Base-by-base conservation (phyloP, 2,797 vertebrate species). In the Luscinia luscinia region DNA sequence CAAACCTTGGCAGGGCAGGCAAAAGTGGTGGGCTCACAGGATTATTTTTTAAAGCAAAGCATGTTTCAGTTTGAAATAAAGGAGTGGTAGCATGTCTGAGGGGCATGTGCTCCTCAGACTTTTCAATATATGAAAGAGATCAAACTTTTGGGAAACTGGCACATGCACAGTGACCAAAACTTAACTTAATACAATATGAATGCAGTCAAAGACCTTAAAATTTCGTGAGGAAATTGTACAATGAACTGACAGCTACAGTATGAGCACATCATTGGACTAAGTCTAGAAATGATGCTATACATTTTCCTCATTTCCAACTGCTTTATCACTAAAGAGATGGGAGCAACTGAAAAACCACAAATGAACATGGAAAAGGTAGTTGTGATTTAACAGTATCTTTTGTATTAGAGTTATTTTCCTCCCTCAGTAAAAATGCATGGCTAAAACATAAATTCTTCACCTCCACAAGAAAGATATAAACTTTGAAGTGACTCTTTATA, bases 361-460 rank as follows among this genome's bases (percentile, higher is more conserved):
- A 49, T 9, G 34, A 85, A 59, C n/a, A 46, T 10, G 75, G 45
- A 45, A 89, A 67, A 85, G 12, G 6, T 73, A 89, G 34, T 28
- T 77, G 51, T 67, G 51, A 89, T 87, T 92, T 87, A 78, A 69
- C 23, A 34, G 11, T 76, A 49, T 63, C 43, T 89, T 91, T 82
- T 85, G 57, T 89, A 17, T 75, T 74, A 72, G 19, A 34, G 76
- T 67, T 89, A 48, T 89, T 83, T 92, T 80, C 28, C 23, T 90
- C 68, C 43, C 58, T 66, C 30, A 55, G 93, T 72, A 94, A 77
- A 90, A 67, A 61, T 72, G 15, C 34, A 9, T 46, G 64, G 34
- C 80, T 94, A 70, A 81, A 96, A 89, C 63, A 87, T 83, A 85
- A 95, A 89, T 86, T 94, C 30, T 85, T 90, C 75, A 91, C 81